Evolutionary conservation across 2,113 vertebrate genomes (phyloP), one percentile per base, ranked within the genome.

Genomic region (Ammodytes dubius): DNA sequence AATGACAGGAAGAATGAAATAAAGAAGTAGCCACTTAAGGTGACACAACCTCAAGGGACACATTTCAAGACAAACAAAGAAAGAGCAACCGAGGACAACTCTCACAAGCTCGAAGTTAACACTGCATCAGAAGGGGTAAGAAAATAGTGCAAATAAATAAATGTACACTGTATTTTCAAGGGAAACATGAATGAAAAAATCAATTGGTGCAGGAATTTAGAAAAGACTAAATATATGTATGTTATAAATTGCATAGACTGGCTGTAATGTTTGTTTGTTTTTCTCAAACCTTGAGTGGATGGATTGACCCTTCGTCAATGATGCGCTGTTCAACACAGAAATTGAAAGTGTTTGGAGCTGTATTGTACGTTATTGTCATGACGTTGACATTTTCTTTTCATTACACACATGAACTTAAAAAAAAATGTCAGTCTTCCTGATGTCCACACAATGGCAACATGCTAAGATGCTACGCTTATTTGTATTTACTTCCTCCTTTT

Each of bases 401-500:
- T 27, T 40, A 49, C 73, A 59, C 53, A 65, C 70, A 52, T 56
- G 13, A 71, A 60, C 52, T 70, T 54, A 68, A 66, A 76, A 75
- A 46, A 15, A 64, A 65, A 17, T 58, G 19, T 57, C 59, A 14
- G 5, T 70, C 49, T 70, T 47, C 15, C 63, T 42, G 60, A 50
- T 57, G 45, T 37, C n/a, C 46, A 37, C 54, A 79, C 58, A 79
- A 63, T 60, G 64, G 50, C 39, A 11, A 13, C 39, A 27, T 27
- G 37, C 50, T 46, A 53, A 7, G n/a, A 70, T 10, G 43, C 68
- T 47, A 37, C 56, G 49, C 76, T 63, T 82, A 76, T 87, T 84
- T 89, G 73, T 82, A 66, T 73, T 86, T 79, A 49, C 11, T 69
- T 64, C 67, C 68, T 64, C 50, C 39, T 43, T 66, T 68, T 65